A percentile compares a stretch with the other conserved stretches of the same genome.
These are phyloP conservation scores for Apeira syringaria DNA, from an alignment of 2,888 invertebrate species.

Conservation along the genomic window DNA sequence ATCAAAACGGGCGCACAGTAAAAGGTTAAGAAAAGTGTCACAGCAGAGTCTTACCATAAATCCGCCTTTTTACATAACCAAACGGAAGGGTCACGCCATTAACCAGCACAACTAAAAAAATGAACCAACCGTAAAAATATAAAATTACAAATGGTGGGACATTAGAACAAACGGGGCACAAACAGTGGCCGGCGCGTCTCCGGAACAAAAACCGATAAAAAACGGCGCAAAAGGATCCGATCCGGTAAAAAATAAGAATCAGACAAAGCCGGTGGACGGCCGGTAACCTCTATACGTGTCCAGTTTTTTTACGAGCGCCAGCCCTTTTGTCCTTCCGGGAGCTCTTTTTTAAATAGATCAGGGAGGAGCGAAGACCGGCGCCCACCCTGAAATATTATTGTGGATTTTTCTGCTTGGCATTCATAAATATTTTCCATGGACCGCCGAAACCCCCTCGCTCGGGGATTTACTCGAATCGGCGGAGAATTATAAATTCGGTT, in stretches of 20 bases:
- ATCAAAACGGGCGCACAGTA: conserved; percentile 17
- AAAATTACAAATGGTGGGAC: conserved; percentile 79
- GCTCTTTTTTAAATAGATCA: conserved; percentile 83
- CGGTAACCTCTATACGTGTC: conserved; percentile 78
- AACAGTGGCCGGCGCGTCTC: conserved; percentile 67
- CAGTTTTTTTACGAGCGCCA: conserved; percentile 77
- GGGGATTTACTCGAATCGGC: conserved; percentile 76
- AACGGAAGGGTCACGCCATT: conserved; percentile 60
- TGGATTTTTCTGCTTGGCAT: conserved; percentile 82
- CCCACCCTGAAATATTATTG: conserved; percentile 82
- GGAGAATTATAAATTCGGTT: conserved; percentile 82
- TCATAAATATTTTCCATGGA: conserved; percentile 79
- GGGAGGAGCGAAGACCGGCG: conserved; percentile 76
- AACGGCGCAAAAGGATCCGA: conserved; percentile 77
- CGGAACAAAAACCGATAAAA: conserved; percentile 84
- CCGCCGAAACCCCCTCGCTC: conserved; percentile 42
- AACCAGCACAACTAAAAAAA: conserved; percentile 58
- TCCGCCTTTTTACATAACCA: conserved; percentile 55
- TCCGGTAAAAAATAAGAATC: conserved; percentile 83
- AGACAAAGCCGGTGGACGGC: conserved; percentile 74
- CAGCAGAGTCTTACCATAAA: conserved; percentile 28
- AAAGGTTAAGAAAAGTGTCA: conserved; percentile 20
- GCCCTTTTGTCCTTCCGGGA: conserved; percentile 82
- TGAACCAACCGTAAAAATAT: conserved; percentile 52
- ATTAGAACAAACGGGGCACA: conserved; percentile 75